These are phyloP conservation scores for Drosophila melanogaster DNA, from an alignment of 1,140 invertebrate genomes.

Conservation along the genomic window DNA sequence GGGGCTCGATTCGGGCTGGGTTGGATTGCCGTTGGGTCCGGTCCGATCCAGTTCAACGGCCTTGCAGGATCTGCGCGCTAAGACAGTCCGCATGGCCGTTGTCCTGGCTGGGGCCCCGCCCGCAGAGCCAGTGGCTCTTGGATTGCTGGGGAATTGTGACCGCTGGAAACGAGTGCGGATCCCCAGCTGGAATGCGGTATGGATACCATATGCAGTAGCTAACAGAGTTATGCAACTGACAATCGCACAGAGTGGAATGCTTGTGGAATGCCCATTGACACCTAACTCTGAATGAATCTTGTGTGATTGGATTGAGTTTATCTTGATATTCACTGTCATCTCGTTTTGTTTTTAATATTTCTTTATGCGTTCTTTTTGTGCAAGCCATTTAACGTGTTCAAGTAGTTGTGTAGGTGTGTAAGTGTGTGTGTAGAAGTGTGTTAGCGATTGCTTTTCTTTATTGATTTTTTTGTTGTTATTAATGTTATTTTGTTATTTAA, in stretches of 20 bases:
- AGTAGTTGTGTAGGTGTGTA: constrained; percentile 41
- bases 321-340: constrained; percentile 39
- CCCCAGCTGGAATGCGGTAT: neutral
- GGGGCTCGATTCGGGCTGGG: constrained; percentile 6
- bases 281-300: constrained; percentile 83
- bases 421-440: constrained; percentile 36
- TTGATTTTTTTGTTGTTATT: constrained; percentile 55
- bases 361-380: constrained; percentile 60
- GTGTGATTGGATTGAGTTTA: constrained; percentile 42
- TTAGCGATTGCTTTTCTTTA: constrained; percentile 60
- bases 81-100: constrained; percentile 67
- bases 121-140: constrained; percentile 4
- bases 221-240: constrained; percentile 83
- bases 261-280: constrained; percentile 83
- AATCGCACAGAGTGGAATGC: constrained; percentile 66
- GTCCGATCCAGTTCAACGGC: constrained; percentile 59
- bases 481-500: constrained; percentile 52
- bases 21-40: constrained; percentile 26
- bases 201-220: constrained; percentile 72
- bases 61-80: constrained; percentile 63
- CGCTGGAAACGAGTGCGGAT: constrained; percentile 1
- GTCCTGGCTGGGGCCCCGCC: constrained; percentile 57
- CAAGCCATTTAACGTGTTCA: constrained; percentile 67
- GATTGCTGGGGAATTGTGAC: constrained; percentile 9
- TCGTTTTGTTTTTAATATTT: constrained; percentile 36